Base-by-base conservation (phyloP, 2,888 invertebrate species). In the Xanthorhoe spadicearia region DNA sequence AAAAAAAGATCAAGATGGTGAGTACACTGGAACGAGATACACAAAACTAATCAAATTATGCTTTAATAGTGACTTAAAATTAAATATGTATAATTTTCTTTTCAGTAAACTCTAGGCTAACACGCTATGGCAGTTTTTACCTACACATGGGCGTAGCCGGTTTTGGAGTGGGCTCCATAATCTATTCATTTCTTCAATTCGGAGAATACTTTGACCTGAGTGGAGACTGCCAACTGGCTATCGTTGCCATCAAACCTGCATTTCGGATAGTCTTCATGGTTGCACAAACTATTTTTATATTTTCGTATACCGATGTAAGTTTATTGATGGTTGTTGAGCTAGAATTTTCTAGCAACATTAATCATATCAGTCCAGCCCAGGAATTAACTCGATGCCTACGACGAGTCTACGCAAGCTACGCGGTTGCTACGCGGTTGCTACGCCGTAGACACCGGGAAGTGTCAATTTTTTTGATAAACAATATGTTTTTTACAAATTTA, bases 211-310 rank as follows among this genome's bases (percentile, higher is more conserved):
- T 96, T 80, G 96, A 96, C 80, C 89, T 95, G 60, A 93, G 94
- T 43, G 93, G 94, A 0, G 93, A 94, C 77, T 95, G 95, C 77
- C 94, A 94, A 76, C 88, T 94, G 72, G 85, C 94, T 48, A 89
- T 95, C 64, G 92, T 94, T 17, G 95, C 95, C n/a, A 81, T 95
- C 48, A 94, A 95, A 57, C 95, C 96, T 0, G 90, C 94, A 0
- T 86, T 95, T 13, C 92, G 95, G 60, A 94, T 96, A 78, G 82
- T 94, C 64, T 96, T 95, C 85, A 94, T 95, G 72, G 95, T 96
- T 71, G 94, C 94, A 53, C 96, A 96, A 83, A 95, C 96, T 65
- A 94, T 96, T 77, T 96, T 96, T 81, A 95, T 96, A 75, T 96
- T 96, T 82, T 94, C 96, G 3, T 96, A 95, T 76, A 94, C 95